A percentile compares a stretch with the other conserved stretches of the same genome.
phyloP scores from a whole-genome alignment of 2,888 invertebrate species.

The Yponomeuta malinellus region DNA sequence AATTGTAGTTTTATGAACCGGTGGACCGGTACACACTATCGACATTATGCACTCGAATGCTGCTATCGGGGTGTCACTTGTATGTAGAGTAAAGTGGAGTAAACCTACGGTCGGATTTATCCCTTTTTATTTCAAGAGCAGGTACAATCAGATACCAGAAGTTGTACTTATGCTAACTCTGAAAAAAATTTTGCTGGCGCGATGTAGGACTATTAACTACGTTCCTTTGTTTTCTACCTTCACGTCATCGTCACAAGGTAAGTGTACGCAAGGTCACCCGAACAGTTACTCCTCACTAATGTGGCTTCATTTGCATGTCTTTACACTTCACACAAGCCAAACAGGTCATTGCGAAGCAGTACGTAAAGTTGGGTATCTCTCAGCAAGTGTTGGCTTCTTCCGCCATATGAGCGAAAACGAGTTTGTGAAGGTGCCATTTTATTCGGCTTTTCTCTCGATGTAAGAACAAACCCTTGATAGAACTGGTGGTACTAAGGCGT shows the following conservation, averaged over 20 bases:
- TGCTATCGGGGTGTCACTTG: too few relatives aligned
- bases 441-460: not conserved
- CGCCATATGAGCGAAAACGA: not conserved
- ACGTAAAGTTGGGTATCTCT: not conserved
- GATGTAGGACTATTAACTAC: not conserved
- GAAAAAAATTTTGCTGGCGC: not conserved
- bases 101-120: too few relatives aligned
- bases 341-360: not conserved
- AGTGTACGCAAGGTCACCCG: not conserved
- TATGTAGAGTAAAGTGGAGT: too few relatives aligned
- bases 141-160: too few relatives aligned
- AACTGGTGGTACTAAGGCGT: too few relatives aligned
- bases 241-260: not conserved
- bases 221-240: not conserved
- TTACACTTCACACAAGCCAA: not conserved
- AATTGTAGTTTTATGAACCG: too few relatives aligned
- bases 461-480: too few relatives aligned
- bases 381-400: not conserved
- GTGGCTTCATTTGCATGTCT: not conserved
- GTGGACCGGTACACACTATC: too few relatives aligned
- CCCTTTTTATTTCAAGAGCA: too few relatives aligned
- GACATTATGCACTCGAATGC: too few relatives aligned
- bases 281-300: slow-evolving; percentile 3
- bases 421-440: not conserved
- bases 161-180: too few relatives aligned